Conservation (phyloP, 2,113 vertebrate species). For the Poeciliopsis retropinna region DNA sequence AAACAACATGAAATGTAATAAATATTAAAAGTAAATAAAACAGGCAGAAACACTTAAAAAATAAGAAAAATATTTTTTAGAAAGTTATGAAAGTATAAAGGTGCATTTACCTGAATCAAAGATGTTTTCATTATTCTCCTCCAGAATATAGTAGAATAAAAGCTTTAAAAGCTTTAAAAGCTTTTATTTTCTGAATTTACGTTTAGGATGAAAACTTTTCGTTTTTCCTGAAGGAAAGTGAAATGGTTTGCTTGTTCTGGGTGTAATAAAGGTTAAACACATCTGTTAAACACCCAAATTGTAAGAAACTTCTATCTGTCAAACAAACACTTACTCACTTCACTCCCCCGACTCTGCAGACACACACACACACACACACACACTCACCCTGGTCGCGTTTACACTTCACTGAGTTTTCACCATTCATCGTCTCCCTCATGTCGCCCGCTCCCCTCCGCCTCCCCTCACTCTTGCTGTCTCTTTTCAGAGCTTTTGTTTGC, state of each 20-base stretch:
- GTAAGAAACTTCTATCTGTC: slow-evolving; percentile 37
- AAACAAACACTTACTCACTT: slow-evolving; percentile 38
- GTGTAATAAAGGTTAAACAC: slow-evolving; percentile 1
- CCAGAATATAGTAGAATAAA: too few relatives aligned
- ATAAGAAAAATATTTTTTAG: too few relatives aligned
- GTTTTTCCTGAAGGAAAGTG: neutral
- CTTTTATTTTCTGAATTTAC: neutral
- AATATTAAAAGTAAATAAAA: too few relatives aligned
- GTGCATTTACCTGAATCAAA: neutral
- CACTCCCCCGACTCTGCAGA: slow-evolving; percentile 29
- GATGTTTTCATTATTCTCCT: too few relatives aligned
- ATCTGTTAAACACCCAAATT: slow-evolving; percentile 8
- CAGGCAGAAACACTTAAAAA: too few relatives aligned
- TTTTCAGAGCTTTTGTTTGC: slow-evolving; percentile 92
- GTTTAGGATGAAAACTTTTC: neutral
- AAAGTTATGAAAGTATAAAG: too few relatives aligned
- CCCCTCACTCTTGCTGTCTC: slow-evolving; percentile 79
- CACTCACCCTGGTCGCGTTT: slow-evolving; percentile 88
- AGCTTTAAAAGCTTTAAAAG: neutral
- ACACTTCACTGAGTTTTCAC: slow-evolving; percentile 94
- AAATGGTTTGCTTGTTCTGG: neutral
- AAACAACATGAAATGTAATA: too few relatives aligned
- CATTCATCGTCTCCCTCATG: slow-evolving; percentile 87
- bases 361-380: slow-evolving; percentile 50
- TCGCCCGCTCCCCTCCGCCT: slow-evolving; percentile 23